A percentile compares a stretch with the other conserved stretches of the same genome.
These are phyloP conservation scores for Odocoileus virginianus DNA, from an alignment of 2,113 vertebrate genomes.

Conservation along the genomic window DNA sequence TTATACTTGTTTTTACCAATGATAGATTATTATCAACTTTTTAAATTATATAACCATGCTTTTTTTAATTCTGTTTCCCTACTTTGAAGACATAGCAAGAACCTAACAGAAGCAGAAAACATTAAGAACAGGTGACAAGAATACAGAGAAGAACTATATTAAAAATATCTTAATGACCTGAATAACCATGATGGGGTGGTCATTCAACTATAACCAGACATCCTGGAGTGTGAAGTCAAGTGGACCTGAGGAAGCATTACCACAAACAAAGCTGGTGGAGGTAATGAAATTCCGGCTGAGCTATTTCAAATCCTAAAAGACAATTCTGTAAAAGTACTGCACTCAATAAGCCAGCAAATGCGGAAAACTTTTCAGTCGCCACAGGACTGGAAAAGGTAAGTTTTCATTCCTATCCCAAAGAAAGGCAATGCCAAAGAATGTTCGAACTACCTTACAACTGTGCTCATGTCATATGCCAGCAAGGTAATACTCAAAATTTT, in stretches of 20 bases:
- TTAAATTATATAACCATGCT: not conserved
- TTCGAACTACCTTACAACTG: not conserved
- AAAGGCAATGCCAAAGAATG: not conserved
- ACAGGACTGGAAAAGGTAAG: not conserved
- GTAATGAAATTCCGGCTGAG: not conserved
- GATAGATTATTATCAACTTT: not conserved
- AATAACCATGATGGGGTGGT: not conserved
- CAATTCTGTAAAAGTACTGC: not conserved
- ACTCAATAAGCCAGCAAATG: not conserved
- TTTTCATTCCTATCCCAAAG: not conserved
- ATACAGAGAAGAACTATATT: not conserved
- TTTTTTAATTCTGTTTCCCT: not conserved
- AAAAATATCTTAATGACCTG: not conserved
- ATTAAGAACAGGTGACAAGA: not conserved
- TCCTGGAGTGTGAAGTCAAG: not conserved
- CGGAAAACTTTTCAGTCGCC: not conserved
- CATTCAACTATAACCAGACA: not conserved
- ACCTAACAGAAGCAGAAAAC: not conserved
- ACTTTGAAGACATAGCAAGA: not conserved
- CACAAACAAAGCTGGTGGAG: not conserved
- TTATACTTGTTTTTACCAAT: not conserved
- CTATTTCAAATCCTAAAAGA: not conserved
- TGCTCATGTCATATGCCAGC: not conserved
- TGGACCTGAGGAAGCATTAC: not conserved
- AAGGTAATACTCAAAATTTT: not conserved